Percentiles rank a stretch among this genome's conserved stretches.
Conservation (phyloP, 92 coral and sea anemone genomes). For the Epizoanthus scotinus region DNA sequence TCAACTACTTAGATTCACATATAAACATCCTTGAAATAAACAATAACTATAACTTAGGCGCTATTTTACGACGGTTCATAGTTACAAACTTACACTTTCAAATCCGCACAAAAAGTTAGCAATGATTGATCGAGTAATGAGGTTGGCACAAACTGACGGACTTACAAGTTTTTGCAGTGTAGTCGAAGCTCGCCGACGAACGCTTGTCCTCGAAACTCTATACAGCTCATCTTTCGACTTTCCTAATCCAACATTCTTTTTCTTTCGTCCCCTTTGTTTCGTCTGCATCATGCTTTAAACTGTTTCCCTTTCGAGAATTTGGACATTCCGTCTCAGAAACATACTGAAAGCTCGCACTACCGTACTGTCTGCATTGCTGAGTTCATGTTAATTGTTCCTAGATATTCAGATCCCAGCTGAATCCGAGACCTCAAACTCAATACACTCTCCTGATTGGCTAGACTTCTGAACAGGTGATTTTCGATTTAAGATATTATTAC, state of each 20-base stretch:
- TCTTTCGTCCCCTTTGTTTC: constrained; percentile 15
- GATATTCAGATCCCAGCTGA: constrained; percentile 16
- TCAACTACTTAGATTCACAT: too few species aligned
- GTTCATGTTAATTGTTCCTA: constrained; percentile 8
- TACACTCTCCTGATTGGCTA: constrained; percentile 22
- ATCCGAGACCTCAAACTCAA: constrained; percentile 22
- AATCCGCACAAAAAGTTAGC: too few species aligned
- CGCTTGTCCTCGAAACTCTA: constrained; percentile 46
- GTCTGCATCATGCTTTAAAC: constrained; percentile 29
- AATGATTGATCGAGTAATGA: too few species aligned
- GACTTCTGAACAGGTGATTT: constrained; percentile 21
- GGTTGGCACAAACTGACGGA: neutral
- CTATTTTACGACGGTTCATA: too few species aligned
- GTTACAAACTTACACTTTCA: too few species aligned
- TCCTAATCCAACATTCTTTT: constrained; percentile 37
- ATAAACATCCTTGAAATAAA: too few species aligned
- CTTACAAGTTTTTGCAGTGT: constrained; percentile 57
- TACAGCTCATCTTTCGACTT: constrained; percentile 69
- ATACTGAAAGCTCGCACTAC: neutral
- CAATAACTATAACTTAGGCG: too few species aligned
- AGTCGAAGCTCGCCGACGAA: constrained; percentile 58
- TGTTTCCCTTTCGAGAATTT: neutral
- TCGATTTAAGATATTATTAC: constrained; percentile 17
- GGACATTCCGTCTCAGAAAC: neutral
- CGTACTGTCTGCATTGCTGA: constrained; percentile 13